Base-by-base conservation (phyloP, 53 echinoderm and acorn worm genomes). In the Actinopyga echinites region DNA sequence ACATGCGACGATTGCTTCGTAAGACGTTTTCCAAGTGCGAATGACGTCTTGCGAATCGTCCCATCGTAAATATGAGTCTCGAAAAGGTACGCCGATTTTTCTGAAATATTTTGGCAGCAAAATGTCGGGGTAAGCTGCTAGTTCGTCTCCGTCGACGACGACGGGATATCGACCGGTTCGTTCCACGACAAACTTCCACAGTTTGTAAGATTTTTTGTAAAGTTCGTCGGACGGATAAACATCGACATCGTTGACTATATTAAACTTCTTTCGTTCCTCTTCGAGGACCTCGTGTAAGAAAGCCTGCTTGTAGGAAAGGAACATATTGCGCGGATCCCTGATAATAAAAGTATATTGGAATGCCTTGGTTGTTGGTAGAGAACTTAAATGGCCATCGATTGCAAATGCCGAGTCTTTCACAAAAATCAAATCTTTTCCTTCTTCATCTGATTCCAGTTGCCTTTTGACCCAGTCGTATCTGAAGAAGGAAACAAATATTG, bases 341-440 rank as follows among this genome's bases (percentile, higher is more conserved):
- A 85, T 85, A 40, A 85, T 67, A 34, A 85, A 85, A 9, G 85
- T 75, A 31, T 85, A 69, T 23, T 69, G 59, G 63, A 74, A 85
- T 74, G 74, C 60, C 40, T 83, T 69, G 15, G 34, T 62, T 21
- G 36, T 31, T 32, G 85, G 85, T 26, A 85, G 60, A 31, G 36
- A 60, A n/a, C 36, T 15, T 31, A 57, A 75, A 24, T 62, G 59
- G 42, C 75, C 75, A 26, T 85, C 74, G 32, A 85, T 85, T 32
- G 74, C 85, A 31, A 85, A 85, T 29, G 85, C 85, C 8, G 60
- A 61, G 34, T 85, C 85, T 32, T 85, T 85, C 20, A 74, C 61
- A 63, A 85, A 85, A 13, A 75, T 62, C 21, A 85, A 28, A 29
- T 85, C 36, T 57, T 75, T 75, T 28, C 30, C 85, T 5, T 36